Conservation (phyloP, 2,888 invertebrate genomes). For the Cerastoderma edule region DNA sequence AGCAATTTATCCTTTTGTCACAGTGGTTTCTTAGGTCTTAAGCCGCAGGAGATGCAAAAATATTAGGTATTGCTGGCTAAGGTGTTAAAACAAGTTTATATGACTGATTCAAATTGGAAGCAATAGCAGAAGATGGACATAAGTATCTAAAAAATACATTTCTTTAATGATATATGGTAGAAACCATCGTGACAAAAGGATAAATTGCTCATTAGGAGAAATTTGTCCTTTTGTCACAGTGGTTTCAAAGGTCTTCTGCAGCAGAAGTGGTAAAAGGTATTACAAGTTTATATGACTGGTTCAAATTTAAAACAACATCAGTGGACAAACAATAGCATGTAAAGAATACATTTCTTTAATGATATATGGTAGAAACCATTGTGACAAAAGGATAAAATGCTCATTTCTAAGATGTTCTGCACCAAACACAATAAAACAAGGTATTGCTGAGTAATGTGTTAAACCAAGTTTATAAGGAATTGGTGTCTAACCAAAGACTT, state of each 20-base stretch:
- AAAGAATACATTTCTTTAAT: too few species aligned
- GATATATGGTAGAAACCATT: not conserved
- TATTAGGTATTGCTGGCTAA: too few species aligned
- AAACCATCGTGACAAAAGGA: not conserved
- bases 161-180: too few species aligned
- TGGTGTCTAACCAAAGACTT: too few species aligned
- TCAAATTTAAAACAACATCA: too few species aligned
- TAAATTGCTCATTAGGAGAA: not conserved
- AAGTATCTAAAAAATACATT: too few species aligned
- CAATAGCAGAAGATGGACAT: too few species aligned
- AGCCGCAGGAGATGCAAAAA: not conserved
- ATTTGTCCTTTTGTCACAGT: not conserved
- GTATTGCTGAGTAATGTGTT: too few species aligned
- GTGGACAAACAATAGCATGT: too few species aligned
- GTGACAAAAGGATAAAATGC: slow-evolving; percentile 4
- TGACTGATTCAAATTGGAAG: too few species aligned
- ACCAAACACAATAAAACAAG: not conserved
- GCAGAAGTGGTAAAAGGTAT: not conserved
- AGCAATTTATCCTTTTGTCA: not conserved
- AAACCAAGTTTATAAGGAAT: too few species aligned
- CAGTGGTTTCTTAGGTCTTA: not conserved
- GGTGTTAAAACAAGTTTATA: not conserved
- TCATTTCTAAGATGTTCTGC: not conserved
- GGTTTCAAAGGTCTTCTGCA: not conserved
- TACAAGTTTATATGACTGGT: not conserved